Evolutionary conservation across 2,888 invertebrate genomes (phyloP).

Genomic region (Megalurothrips usitatus): DNA sequence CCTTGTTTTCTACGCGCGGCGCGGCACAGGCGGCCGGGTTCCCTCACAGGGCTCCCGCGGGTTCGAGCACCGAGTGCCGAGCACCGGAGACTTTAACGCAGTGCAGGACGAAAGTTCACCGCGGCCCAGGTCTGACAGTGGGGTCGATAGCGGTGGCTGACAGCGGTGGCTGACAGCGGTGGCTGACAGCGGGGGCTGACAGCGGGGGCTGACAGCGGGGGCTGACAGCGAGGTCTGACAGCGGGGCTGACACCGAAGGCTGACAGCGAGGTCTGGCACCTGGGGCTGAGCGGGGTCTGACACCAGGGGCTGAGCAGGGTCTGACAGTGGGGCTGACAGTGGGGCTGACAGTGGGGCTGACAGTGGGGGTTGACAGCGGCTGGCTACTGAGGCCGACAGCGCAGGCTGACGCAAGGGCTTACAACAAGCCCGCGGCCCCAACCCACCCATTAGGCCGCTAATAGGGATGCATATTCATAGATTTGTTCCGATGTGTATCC

Average conservation of each 20-base stretch:
- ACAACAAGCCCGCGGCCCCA: not conserved
- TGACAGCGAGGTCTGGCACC: not conserved
- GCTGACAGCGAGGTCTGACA: not conserved
- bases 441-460: not conserved
- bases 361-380: not conserved
- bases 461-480: slow-evolving; percentile 10
- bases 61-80: no score
- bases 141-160: not conserved
- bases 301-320: not conserved
- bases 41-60: not conserved
- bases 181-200: not conserved
- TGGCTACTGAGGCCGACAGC: no score
- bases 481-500: not conserved
- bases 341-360: not conserved
- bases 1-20: not conserved
- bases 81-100: not conserved
- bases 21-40: not conserved
- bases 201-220: not conserved
- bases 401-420: no score
- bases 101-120: not conserved
- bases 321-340: not conserved
- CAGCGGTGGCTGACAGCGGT: not conserved
- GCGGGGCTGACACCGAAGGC: no score
- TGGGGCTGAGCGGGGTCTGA: not conserved
- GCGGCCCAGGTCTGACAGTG: not conserved